A percentile compares a stretch with the other conserved stretches of the same genome.
phyloP scores from a whole-genome alignment of 2,113 vertebrate genomes.

The Diadophis punctatus region DNA sequence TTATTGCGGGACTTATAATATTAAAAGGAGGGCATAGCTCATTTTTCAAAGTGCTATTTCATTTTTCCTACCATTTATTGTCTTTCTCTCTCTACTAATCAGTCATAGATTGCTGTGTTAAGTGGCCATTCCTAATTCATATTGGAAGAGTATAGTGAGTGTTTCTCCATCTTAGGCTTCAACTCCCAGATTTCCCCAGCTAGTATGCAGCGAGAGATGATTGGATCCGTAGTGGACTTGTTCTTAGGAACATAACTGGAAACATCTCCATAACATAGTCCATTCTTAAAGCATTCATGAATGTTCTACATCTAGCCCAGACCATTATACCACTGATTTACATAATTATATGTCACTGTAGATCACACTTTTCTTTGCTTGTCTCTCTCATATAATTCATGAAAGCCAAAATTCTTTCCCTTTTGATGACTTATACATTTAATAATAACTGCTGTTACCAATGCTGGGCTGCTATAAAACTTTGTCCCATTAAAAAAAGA shows the following conservation, averaged over 20 bases:
- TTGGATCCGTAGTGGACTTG: neutral
- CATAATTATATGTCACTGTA: neutral
- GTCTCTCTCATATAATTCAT: neutral
- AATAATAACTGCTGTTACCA: neutral
- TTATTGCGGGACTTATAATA: neutral
- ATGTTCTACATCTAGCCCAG: neutral
- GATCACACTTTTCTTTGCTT: neutral
- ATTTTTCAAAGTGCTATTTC: neutral
- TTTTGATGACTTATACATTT: neutral
- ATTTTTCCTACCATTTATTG: neutral
- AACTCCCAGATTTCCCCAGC: neutral
- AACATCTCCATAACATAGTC: neutral
- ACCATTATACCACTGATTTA: neutral
- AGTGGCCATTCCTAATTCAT: neutral
- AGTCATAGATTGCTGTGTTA: neutral
- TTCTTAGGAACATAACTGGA: neutral
- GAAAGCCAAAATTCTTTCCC: neutral
- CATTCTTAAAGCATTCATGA: neutral
- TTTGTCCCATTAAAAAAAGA: neutral
- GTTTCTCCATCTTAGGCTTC: neutral
- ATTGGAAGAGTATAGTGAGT: neutral
- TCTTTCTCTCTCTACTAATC: neutral
- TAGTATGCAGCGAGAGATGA: neutral
- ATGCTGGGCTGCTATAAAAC: neutral
- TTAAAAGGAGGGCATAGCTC: neutral